Conservation (phyloP, 2,888 invertebrate species). For the Camptogramma bilineatum region DNA sequence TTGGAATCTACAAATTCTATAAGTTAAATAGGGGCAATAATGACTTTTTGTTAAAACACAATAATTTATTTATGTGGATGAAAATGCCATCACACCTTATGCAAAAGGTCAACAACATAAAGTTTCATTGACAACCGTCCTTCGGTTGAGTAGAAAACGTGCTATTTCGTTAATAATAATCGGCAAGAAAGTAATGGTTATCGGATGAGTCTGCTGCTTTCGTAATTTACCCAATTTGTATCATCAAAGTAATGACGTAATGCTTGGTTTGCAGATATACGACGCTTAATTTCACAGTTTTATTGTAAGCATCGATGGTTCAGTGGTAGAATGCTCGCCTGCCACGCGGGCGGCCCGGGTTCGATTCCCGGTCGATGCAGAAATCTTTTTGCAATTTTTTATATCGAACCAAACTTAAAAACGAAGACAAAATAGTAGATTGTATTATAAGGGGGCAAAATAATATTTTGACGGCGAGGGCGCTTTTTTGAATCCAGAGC, state of each 20-base stretch:
- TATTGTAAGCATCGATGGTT: conserved; percentile 79
- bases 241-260: conserved; percentile 2
- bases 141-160: neutral
- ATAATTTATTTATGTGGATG: too few relatives aligned
- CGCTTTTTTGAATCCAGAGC: too few relatives aligned
- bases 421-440: too few relatives aligned
- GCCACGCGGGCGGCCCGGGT: conserved; percentile 86
- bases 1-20: too few relatives aligned
- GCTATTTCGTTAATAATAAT: neutral
- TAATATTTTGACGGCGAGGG: too few relatives aligned
- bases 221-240: neutral
- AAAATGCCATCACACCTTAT: too few relatives aligned
- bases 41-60: too few relatives aligned
- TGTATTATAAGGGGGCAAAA: too few relatives aligned
- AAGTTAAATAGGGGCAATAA: too few relatives aligned
- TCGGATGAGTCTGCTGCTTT: conserved; percentile 8
- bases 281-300: neutral
- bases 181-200: neutral
- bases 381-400: conserved; percentile 11
- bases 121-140: neutral
- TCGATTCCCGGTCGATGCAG: conserved; percentile 86
- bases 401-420: too few relatives aligned
- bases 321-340: conserved; percentile 85
- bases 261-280: neutral
- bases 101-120: too few relatives aligned